Evolutionary conservation across 2,888 invertebrate genomes (phyloP), one percentile per base, ranked within the genome.

Genomic region (Mesorhabditis belari): DNA sequence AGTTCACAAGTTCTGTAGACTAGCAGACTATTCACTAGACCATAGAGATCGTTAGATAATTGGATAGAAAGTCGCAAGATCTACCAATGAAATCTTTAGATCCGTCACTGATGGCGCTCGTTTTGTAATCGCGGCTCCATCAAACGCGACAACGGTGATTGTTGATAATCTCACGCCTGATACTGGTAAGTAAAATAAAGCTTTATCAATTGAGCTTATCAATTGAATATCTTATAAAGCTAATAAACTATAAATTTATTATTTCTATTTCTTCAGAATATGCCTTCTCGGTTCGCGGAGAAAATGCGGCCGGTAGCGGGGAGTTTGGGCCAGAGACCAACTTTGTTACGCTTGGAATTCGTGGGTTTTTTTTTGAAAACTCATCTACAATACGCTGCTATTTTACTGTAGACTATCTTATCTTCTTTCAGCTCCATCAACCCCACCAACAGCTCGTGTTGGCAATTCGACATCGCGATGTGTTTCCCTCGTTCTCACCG

Each of bases 251-350:
- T 35, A 35, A 35, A 35, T n/a, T n/a, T 35, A 2, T 2, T n/a
- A 0, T 35, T 35, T 35, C 44, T 35, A 35, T n/a, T 35, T 35
- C n/a, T 35, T 35, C 44, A 35, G 44, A 35, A n/a, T 73, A 71
- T 54, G 61, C 67, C 17, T 71, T 71, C 55, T 62, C 71, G 0
- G 75, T 79, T 19, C 66, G 77, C 3, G 77, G 75, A 3, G 79
- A 79, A 63, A 79, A 79, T 58, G 65, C 65, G 1, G 79, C 77
- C 3, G 79, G 79, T 29, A 61, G 61, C n/a, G 75, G 76, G 58
- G 70, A 71, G 6, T 79, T 79, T 56, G 76, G 79, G 2, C 73
- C 73, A 1, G 79, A 79, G 58, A 66, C 66, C 0, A 65, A 65
- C 4, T 74, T 76, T 56, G 57, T 71, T 25, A 80, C 79, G 9